A percentile compares a stretch with the other conserved stretches of the same genome.
These are phyloP conservation scores for Lepidurus packardi DNA, from an alignment of 1,140 invertebrate species.

Conservation along the genomic window DNA sequence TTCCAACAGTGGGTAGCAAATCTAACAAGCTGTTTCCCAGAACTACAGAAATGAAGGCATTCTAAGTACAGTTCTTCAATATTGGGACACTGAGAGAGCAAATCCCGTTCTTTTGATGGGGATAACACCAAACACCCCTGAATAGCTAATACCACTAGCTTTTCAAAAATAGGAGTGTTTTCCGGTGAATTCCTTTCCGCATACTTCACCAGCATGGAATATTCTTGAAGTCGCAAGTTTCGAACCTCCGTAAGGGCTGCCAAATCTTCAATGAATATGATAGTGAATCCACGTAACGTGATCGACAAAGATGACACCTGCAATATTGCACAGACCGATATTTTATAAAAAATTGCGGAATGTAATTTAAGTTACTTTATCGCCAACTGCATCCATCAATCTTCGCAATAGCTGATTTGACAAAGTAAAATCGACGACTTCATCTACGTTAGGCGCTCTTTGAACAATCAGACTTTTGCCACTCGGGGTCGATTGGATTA, in stretches of 20 bases:
- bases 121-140: neutral
- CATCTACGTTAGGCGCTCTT: neutral
- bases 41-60: slow-evolving; percentile 2
- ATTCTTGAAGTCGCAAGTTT: neutral
- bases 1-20: neutral
- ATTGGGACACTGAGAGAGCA: slow-evolving; percentile 1
- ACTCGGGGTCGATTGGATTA: neutral
- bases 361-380: neutral
- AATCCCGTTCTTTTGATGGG: neutral
- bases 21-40: neutral
- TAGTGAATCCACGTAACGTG: neutral
- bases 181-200: neutral
- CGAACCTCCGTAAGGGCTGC: neutral
- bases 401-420: neutral
- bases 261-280: neutral
- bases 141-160: neutral
- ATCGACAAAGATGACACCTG: neutral
- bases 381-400: neutral
- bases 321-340: neutral
- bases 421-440: neutral
- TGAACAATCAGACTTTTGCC: neutral
- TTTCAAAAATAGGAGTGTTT: neutral
- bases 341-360: too few relatives aligned
- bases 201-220: neutral
- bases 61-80: neutral